These are phyloP conservation scores for Beris chalybata DNA, from an alignment of 2,888 invertebrate species.

Conservation along the genomic window DNA sequence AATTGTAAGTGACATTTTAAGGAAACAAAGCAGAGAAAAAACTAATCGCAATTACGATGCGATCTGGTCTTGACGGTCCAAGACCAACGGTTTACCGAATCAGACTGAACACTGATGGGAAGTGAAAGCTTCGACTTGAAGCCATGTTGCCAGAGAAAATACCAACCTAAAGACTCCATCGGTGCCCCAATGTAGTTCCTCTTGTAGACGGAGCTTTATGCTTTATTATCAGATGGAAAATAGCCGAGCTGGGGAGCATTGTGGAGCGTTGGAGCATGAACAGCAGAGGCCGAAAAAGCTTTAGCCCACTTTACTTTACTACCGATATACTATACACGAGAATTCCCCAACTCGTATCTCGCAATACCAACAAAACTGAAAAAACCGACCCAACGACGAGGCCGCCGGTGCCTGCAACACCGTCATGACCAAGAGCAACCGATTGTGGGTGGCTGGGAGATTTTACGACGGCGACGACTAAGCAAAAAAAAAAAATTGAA, in stretches of 20 bases:
- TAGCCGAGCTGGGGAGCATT: too few relatives aligned
- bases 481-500: slow-evolving; percentile 18
- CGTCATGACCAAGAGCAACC: neutral
- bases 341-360: too few relatives aligned
- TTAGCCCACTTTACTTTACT: too few relatives aligned
- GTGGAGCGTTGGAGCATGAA: too few relatives aligned
- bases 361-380: too few relatives aligned
- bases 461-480: slow-evolving; percentile 25
- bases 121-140: slow-evolving; percentile 9
- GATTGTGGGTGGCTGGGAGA: slow-evolving; percentile 9
- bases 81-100: slow-evolving; percentile 33
- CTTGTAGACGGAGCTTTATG: neutral
- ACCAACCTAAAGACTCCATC: neutral
- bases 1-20: neutral
- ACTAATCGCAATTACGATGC: slow-evolving; percentile 13
- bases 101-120: slow-evolving; percentile 29
- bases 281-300: too few relatives aligned
- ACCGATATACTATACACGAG: too few relatives aligned
- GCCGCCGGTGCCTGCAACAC: too few relatives aligned
- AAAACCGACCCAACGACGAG: too few relatives aligned
- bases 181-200: neutral
- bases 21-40: slow-evolving; percentile 13
- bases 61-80: slow-evolving; percentile 25
- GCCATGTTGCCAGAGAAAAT: slow-evolving; percentile 14
- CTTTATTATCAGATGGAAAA: too few relatives aligned